Evolutionary conservation across 2,797 vertebrate genomes (phyloP), one percentile per base, ranked within the genome.

Genomic region (Synaphobranchus kaupii): DNA sequence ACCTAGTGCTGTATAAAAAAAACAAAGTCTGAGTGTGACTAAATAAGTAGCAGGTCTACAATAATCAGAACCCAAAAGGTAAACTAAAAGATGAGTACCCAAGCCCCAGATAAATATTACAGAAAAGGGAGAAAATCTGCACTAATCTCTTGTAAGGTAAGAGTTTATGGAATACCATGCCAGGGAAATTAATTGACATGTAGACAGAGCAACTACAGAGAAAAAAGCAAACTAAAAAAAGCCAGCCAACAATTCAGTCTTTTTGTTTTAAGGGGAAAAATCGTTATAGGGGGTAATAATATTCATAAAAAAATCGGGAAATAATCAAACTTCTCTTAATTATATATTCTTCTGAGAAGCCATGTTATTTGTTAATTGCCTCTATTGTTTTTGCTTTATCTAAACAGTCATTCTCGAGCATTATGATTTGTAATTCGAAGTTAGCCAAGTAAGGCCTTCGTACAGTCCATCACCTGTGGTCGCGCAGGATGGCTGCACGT

Each of bases 341-440:
- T 92, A 91, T 93, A 94, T 92, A 93, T 92, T 95, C 93, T 95
- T 94, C 90, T 90, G 92, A 95, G 95, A 97, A 95, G 94, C 94
- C 88, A 91, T 91, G 92, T 91, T 89, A 92, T 88, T 91, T 93
- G 91, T 96, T 94, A 95, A 93, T 95, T 94, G 93, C 92, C 93
- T 95, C 91, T 91, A 88, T 91, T 93, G 83, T 87, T 87, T 86
- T 66, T 68, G 84, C 44, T 81, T 88, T 90, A 91, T 92, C 93
- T 94, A 94, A 91, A 92, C 93, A 95, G 95, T 93, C 95, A 90
- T 12, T 22, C n/a, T 54, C 28, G 48, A 50, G 76, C 96, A 96
- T 98, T 99, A 99, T 88, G 98, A 98, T 96, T 99, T 99, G 95
- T 99, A 99, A 94, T 99, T 99, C 94, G 98, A 99, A 89, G 98